phyloP scores from a whole-genome alignment of 1,140 invertebrate species.

The Drosophila melanica region DNA sequence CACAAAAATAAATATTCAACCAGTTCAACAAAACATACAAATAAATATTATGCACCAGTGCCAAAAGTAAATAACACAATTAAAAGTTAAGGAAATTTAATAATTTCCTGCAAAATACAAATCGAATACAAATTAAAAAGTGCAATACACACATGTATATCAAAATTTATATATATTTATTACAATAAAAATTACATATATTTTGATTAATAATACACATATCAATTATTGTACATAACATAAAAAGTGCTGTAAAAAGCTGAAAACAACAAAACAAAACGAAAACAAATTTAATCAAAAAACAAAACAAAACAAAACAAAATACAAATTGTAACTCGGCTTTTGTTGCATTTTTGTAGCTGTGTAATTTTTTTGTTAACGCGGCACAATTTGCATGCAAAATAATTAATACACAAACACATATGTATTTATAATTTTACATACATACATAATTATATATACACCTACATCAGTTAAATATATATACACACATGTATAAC shows the following conservation, averaged over 20 bases:
- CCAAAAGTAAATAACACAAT: slow-evolving; percentile 11
- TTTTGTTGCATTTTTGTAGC: slow-evolving; percentile 65
- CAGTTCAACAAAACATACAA: slow-evolving; percentile 32
- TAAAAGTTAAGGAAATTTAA: slow-evolving; percentile 22
- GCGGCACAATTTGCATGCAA: slow-evolving; percentile 33
- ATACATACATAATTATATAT: slow-evolving; percentile 23
- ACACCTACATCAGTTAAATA: slow-evolving; percentile 8
- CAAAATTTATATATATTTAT: slow-evolving; percentile 32
- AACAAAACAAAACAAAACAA: slow-evolving; percentile 37
- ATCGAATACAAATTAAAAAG: slow-evolving; percentile 68
- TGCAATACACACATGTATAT: slow-evolving; percentile 57
- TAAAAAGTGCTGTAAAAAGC: slow-evolving; percentile 34
- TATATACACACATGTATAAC: slow-evolving; percentile 26
- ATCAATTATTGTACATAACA: slow-evolving; percentile 28
- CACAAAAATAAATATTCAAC: slow-evolving; percentile 24
- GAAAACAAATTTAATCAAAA: slow-evolving; percentile 14
- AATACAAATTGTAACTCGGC: slow-evolving; percentile 46
- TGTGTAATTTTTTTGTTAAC: slow-evolving; percentile 61
- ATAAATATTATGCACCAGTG: slow-evolving; percentile 31
- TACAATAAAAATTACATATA: slow-evolving; percentile 51
- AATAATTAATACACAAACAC: slow-evolving; percentile 26
- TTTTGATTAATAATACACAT: slow-evolving; percentile 58
- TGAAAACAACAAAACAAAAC: neutral
- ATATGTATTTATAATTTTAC: neutral
- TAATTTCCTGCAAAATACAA: slow-evolving; percentile 50